Evolutionary conservation across 2,888 invertebrate species (phyloP), one percentile per base, ranked within the genome.

Genomic region (Hydriomena furcata): DNA sequence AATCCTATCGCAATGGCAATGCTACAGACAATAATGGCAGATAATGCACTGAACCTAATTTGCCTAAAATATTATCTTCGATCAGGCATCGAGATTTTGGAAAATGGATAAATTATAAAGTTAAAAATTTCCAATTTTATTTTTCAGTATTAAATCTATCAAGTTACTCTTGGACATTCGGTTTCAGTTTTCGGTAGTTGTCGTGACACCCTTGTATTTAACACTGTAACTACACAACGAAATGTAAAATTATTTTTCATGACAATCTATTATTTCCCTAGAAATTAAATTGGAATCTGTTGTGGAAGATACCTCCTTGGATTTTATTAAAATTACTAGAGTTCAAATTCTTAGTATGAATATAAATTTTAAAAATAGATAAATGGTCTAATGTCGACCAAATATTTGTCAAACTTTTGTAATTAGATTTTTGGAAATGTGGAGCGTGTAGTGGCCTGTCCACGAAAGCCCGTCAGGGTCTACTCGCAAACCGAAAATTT

Each of bases 361-460:
- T n/a, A n/a, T n/a, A n/a, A n/a, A n/a, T n/a, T n/a, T 27, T 43
- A 8, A 21, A 42, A 43, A 40, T 45, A 34, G 17, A 27, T 24
- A 13, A 43, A 41, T 50, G 58, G 53, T 42, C 35, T 34, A 38
- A 11, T 34, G 36, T 40, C 35, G 44, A 47, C 41, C 49, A 54
- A 60, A 55, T 46, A 46, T 58, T 60, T 57, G 38, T 41, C 40
- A 44, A 52, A 45, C n/a, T 36, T 47, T 43, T 51, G 24, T 43
- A 51, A 41, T 36, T 43, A 44, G 49, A 37, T 49, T 28, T 50
- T 52, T 41, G 32, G 35, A 47, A 44, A 40, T 35, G 21, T 52
- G 30, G 12, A 38, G 27, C 28, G 38, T 24, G 44, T 38, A 32
- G 11, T 7, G 13, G 36, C 27, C 21, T 45, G 25, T 37, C 42